Percentiles rank a stretch among this genome's conserved stretches.
These are phyloP conservation scores for Mesorhabditis spiculigera DNA, from an alignment of 2,888 invertebrate genomes.

Conservation along the genomic window DNA sequence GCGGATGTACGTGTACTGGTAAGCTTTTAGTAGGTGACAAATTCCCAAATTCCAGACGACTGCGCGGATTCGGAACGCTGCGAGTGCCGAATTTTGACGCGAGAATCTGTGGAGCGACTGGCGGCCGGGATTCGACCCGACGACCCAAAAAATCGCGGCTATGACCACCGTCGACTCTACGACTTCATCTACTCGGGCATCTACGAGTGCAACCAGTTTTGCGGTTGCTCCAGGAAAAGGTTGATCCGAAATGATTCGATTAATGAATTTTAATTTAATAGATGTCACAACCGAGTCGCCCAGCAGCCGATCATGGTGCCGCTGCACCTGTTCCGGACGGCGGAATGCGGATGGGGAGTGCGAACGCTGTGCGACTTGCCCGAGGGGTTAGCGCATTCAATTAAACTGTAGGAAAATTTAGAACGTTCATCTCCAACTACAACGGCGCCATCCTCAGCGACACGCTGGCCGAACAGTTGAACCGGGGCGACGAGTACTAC, in stretches of 20 bases:
- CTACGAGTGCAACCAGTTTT: constrained; percentile 83
- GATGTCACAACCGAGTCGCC: constrained; percentile 85
- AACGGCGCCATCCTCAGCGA: constrained; percentile 78
- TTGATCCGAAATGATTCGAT: not conserved
- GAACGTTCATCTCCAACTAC: constrained; percentile 87
- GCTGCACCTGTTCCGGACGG: constrained; percentile 83
- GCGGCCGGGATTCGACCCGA: constrained; percentile 20
- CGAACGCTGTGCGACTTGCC: constrained; percentile 91
- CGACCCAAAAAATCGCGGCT: constrained; percentile 63
- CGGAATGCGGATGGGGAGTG: constrained; percentile 86
- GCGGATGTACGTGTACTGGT: constrained; percentile 54
- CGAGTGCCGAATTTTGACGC: constrained; percentile 50
- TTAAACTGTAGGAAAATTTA: not conserved
- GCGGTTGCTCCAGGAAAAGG: constrained; percentile 74
- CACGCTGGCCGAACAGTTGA: constrained; percentile 60
- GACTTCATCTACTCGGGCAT: constrained; percentile 69
- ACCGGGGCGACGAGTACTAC: constrained; percentile 68
- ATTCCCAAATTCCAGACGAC: constrained; percentile 36
- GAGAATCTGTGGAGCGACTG: constrained; percentile 20
- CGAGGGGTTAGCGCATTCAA: constrained; percentile 66
- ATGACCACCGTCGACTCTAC: constrained; percentile 76
- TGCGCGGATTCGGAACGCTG: constrained; percentile 44
- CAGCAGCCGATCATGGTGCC: constrained; percentile 75
- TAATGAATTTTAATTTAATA: not conserved
- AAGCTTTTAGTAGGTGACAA: not conserved